Conservation (phyloP, 2,797 vertebrate species). For the Liasis olivaceus region DNA sequence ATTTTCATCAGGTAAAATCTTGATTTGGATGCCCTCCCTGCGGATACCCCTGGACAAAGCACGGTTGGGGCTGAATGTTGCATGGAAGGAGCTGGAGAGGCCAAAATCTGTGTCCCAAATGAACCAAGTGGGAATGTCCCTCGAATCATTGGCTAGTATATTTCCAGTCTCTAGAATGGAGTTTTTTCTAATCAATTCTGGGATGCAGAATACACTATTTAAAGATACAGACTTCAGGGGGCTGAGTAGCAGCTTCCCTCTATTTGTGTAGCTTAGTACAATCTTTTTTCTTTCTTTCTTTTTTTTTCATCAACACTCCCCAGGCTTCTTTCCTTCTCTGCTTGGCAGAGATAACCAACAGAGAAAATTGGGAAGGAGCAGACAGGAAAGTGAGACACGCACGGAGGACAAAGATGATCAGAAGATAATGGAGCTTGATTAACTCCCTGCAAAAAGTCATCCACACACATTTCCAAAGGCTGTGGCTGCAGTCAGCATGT, state of each 20-base stretch:
- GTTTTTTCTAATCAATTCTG: not conserved
- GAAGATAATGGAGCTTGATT: not conserved
- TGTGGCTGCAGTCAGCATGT: not conserved
- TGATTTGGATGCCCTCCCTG: not conserved
- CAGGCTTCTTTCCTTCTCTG: conserved; percentile 40
- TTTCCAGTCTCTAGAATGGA: not conserved
- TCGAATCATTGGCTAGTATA: conserved; percentile 22
- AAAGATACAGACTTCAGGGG: conserved; percentile 44
- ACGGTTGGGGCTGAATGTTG: not conserved
- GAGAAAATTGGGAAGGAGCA: not conserved
- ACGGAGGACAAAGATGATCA: not conserved
- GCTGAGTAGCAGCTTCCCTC: conserved; percentile 38
- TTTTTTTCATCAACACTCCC: conserved; percentile 54
- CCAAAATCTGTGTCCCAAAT: not conserved
- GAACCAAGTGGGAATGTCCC: not conserved
- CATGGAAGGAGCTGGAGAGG: not conserved
- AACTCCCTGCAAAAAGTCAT: not conserved
- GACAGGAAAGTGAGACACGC: conserved; percentile 19
- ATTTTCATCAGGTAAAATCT: not conserved
- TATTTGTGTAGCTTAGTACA: conserved; percentile 14
- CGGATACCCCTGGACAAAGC: not conserved
- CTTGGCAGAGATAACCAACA: conserved; percentile 32
- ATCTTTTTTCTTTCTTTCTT: not conserved
- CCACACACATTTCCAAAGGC: not conserved
- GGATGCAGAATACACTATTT: not conserved